Base-by-base conservation (phyloP, 2,113 vertebrate species). In the Eulemur macaco region DNA sequence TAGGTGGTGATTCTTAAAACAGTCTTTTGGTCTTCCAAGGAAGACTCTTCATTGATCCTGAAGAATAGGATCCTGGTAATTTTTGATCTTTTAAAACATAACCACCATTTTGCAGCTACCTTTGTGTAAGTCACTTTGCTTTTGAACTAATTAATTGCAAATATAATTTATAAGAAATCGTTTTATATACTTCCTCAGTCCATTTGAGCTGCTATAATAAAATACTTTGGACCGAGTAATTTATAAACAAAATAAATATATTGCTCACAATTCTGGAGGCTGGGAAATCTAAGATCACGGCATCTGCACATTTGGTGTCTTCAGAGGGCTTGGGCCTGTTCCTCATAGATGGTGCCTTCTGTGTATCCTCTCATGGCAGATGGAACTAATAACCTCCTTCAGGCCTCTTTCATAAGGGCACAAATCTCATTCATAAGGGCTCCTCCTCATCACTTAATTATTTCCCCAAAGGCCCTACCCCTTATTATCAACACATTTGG, bases 101-200 rank as follows among this genome's bases (percentile, higher is more conserved):
- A 6, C 8, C 18, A 27, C 93, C 4, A 47, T 87, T 93, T 96
- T 74, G 9, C 31, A 68, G 10, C 34, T 93, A 39, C 20, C 21
- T 91, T 95, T 76, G 6, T 3, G 29, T 39, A 83, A 90, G 37
- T 64, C 34, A 66, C 5, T 87, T 90, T 86, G 31, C 5, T 90
- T 93, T 93, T 83, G 52, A 86, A 47, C 60, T 76, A 84, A 88
- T 64, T 88, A 78, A 60, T 82, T 95, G 14, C 39, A 54, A 64
- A 58, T 84, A 31, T 25, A 60, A 64, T 81, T 88, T 47, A 80
- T 4, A 90, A 50, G 11, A 23, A 89, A 58, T 96, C 82, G 80
- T 74, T 83, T 91, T 47, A 23, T 18, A 54, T 64, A 50, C 1
- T 34, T 12, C 54, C 8, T 81, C 34, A 56, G 45, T 56, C 50